Evolutionary conservation across 2,113 vertebrate genomes (phyloP).

Genomic region (Pygoscelis antarcticus): DNA sequence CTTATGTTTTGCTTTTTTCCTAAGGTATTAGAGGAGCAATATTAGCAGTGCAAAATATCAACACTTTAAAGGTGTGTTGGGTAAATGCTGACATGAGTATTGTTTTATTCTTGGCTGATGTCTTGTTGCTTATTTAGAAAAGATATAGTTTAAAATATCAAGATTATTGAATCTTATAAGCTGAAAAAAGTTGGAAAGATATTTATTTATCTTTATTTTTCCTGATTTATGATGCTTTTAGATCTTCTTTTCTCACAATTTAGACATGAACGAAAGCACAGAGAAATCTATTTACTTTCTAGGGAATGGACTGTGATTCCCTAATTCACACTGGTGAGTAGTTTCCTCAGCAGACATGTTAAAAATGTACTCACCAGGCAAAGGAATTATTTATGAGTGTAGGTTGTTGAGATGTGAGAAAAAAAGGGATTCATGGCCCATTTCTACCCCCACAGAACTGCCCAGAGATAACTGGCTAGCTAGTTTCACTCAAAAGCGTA

Average conservation of each 20-base stretch:
- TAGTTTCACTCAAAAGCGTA: background rate
- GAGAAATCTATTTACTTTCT: background rate
- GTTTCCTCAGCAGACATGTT: background rate
- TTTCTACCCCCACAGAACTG: background rate
- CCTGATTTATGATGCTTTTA: background rate
- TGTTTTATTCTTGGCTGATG: background rate
- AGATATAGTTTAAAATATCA: background rate
- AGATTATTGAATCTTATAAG: background rate
- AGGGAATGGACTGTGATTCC: background rate
- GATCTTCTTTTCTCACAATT: background rate
- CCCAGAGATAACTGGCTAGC: background rate
- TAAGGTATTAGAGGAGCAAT: background rate
- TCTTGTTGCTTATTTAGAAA: background rate
- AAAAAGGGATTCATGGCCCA: background rate
- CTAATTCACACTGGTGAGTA: background rate
- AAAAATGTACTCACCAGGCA: background rate
- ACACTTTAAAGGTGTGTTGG: background rate
- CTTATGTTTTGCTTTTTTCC: background rate
- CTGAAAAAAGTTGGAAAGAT: background rate
- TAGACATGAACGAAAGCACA: background rate
- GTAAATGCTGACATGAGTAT: background rate
- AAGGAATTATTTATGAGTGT: background rate
- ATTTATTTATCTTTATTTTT: background rate
- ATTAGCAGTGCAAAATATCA: background rate
- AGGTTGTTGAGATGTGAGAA: background rate